Conservation (phyloP, 2,797 vertebrate genomes). For the Eutrigla gurnardus region DNA sequence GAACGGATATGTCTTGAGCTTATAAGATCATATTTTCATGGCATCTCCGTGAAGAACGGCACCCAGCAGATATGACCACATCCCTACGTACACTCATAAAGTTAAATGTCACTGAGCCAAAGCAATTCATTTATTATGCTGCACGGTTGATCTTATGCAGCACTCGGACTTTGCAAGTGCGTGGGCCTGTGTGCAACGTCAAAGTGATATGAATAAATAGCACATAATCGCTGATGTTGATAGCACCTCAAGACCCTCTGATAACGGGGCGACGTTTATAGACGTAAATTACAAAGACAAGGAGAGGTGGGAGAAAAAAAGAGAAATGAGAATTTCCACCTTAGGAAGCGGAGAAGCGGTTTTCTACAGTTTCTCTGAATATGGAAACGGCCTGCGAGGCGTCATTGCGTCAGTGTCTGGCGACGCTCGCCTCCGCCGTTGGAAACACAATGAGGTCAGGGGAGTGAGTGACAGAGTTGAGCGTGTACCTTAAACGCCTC, state of each 20-base stretch:
- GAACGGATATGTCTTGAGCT: conserved; percentile 54
- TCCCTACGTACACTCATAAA: conserved; percentile 58
- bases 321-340: conserved; percentile 56
- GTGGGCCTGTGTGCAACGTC: conserved; percentile 55
- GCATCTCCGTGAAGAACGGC: conserved; percentile 58
- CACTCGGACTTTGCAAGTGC: conserved; percentile 39
- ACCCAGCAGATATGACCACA: conserved; percentile 64
- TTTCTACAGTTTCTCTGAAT: conserved; percentile 50
- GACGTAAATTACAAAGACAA: conserved; percentile 46
- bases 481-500: conserved; percentile 66
- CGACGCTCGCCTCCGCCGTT: conserved; percentile 62
- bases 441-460: conserved; percentile 76
- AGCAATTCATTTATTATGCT: conserved; percentile 44
- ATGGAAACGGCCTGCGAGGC: conserved; percentile 59
- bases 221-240: conserved; percentile 55
- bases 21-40: conserved; percentile 67
- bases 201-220: conserved; percentile 60
- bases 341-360: conserved; percentile 19
- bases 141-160: conserved; percentile 42
- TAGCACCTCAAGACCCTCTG: conserved; percentile 51
- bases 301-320: conserved; percentile 15
- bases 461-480: conserved; percentile 66
- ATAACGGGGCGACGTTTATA: conserved; percentile 66
- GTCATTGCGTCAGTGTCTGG: conserved; percentile 72
- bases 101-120: conserved; percentile 47